Evolutionary conservation across 2,888 invertebrate species (phyloP).

Genomic region (Eueremaeus valkanovi): DNA sequence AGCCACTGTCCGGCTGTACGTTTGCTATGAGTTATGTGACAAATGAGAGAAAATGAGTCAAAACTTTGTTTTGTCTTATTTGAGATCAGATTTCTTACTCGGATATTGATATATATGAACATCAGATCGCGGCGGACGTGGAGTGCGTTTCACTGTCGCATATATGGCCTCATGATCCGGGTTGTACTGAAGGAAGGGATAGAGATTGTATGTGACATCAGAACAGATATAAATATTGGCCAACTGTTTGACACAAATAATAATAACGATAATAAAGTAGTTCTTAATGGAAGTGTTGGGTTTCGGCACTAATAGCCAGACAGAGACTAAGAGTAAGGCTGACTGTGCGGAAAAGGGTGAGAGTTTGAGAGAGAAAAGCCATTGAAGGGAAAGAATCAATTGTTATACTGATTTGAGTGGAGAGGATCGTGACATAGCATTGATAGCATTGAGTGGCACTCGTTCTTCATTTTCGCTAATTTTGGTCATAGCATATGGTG

Average conservation of each 20-base stretch:
- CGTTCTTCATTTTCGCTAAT: constrained; percentile 38
- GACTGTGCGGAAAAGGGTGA: too few species aligned
- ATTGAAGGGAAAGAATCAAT: not conserved
- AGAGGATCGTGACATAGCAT: constrained; percentile 30
- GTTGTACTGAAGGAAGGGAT: constrained; percentile 8
- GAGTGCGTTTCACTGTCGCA: constrained; percentile 47
- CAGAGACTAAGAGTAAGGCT: not conserved
- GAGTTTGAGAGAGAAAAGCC: not conserved
- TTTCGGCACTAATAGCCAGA: not conserved
- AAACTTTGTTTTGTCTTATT: not conserved
- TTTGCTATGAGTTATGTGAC: not conserved
- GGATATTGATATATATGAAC: constrained; percentile 48
- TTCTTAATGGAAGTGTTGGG: not conserved
- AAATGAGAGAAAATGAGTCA: not conserved
- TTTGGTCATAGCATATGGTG: constrained; percentile 44
- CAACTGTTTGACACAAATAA: not conserved
- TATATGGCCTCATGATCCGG: constrained; percentile 43
- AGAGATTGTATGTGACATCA: too few species aligned
- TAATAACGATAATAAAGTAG: not conserved
- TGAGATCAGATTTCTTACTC: constrained; percentile 40
- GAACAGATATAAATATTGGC: not conserved
- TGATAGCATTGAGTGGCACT: constrained; percentile 30
- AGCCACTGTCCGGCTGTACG: constrained; percentile 18
- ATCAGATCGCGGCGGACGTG: constrained; percentile 47
- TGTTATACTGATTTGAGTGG: constrained; percentile 35